Evolutionary conservation across 1,140 invertebrate species (phyloP), one percentile per base, ranked within the genome.

Genomic region (Nebria ingens): DNA sequence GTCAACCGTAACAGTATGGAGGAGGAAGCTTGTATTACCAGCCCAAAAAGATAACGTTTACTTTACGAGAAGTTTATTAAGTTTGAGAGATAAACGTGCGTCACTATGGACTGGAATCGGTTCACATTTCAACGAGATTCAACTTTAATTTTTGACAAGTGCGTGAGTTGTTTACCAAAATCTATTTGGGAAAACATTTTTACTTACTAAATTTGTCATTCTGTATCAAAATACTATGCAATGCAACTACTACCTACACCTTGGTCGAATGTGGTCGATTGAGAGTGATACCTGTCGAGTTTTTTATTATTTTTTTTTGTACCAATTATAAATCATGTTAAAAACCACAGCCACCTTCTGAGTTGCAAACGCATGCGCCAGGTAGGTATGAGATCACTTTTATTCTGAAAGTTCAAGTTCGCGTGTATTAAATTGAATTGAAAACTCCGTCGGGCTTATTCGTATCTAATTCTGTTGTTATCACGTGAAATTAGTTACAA

Each of bases 41-140:
- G 15, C 17, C 40, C 17, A 12, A 9, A 45, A 45, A 45, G 40
- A 45, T 45, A 45, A 45, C 40, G 40, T 45, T 45, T 45, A 45
- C 40, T 45, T 45, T 45, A 45, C 40, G 40, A 45, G 40, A 45
- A 45, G 40, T 45, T 45, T 45, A 45, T 45, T 45, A 45, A 45
- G 40, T 45, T 45, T 45, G 9, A 3, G 9, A 45, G 40, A 45
- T 17, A 45, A 45, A 45, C 40, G 40, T 17, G 17, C 4, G 9
- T 45, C 40, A 17, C 9, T 45, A 6, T 29, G 4, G 25, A 13
- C 25, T 4, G 4, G 13, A 6, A 29, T 6, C 25, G 13, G 25
- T 45, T 17, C 40, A 45, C 17, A 17, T 12, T 17, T 9, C 15
- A 45, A 45, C 40, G n/a, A 34, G 6, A n/a, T 29, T 29, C 40